phyloP scores from a whole-genome alignment of 2,113 vertebrate genomes.

The Rostratula benghalensis region DNA sequence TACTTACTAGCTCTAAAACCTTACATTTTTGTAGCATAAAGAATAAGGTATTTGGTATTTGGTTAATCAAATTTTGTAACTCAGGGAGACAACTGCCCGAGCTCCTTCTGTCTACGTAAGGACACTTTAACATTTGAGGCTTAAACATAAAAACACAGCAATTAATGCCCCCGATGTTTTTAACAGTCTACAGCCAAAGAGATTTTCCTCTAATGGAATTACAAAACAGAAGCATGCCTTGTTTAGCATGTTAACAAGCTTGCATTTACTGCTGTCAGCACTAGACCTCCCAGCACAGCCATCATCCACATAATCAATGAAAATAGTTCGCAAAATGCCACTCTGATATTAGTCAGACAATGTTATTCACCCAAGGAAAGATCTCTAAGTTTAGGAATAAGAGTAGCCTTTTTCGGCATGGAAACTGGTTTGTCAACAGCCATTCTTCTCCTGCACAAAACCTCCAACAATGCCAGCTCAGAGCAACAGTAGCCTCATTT shows the following conservation, averaged over 20 bases:
- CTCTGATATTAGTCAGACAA: constrained; percentile 36
- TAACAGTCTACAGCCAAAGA: neutral
- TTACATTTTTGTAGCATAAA: neutral
- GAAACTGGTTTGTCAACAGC: constrained; percentile 57
- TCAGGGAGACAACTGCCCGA: neutral
- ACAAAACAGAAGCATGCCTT: neutral
- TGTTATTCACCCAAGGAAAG: constrained; percentile 28
- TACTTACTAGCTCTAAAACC: neutral
- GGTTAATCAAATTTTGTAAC: neutral
- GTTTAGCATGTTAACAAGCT: constrained; percentile 5
- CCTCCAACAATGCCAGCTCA: neutral
- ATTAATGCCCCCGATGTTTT: neutral
- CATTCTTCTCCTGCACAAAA: constrained; percentile 46
- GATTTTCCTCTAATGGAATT: constrained; percentile 49
- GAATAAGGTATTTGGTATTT: neutral
- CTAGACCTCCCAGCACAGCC: neutral
- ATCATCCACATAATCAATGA: neutral
- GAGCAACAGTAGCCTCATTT: constrained; percentile 48
- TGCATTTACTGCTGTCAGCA: neutral
- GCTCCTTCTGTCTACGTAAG: neutral
- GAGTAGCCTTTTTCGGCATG: constrained; percentile 29
- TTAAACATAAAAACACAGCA: neutral
- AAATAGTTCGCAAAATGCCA: constrained; percentile 37
- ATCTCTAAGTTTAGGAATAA: constrained; percentile 22
- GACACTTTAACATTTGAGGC: neutral